Conservation (phyloP, 2,888 invertebrate species). For the Habroteleia sp. region DNA sequence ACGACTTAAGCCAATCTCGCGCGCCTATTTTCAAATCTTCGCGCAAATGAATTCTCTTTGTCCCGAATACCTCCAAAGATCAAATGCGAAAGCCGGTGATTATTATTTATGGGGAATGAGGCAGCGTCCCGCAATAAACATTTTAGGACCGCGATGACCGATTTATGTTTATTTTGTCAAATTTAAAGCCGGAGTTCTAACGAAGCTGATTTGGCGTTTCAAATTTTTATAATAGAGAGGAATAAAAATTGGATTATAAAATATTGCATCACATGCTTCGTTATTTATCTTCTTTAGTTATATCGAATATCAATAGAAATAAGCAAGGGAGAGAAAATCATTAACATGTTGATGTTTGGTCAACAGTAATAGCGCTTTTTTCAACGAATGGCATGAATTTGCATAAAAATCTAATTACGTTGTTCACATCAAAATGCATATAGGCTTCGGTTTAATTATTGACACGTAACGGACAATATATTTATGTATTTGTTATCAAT, state of each 20-base stretch:
- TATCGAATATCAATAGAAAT: too few relatives aligned
- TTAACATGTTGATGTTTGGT: background rate
- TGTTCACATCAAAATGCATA: too few relatives aligned
- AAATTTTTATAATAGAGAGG: constrained; percentile 12
- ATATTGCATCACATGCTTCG: constrained; percentile 2
- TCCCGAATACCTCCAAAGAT: background rate
- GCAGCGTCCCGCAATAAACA: constrained; percentile 13
- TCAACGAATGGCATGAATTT: too few relatives aligned
- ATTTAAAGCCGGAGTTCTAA: constrained; percentile 11
- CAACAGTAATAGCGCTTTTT: too few relatives aligned
- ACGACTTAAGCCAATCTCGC: constrained; percentile 22
- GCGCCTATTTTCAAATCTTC: constrained; percentile 23
- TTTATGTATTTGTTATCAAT: too few relatives aligned
- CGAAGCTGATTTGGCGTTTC: constrained; percentile 13
- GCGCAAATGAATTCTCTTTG: constrained; percentile 31
- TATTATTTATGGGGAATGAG: constrained; percentile 21
- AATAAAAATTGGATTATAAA: constrained; percentile 18
- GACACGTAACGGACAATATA: too few relatives aligned
- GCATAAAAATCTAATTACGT: too few relatives aligned
- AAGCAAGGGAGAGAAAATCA: background rate
- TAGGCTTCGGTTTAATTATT: too few relatives aligned
- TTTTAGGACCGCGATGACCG: constrained; percentile 28
- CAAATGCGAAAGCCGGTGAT: background rate
- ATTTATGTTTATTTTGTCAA: constrained; percentile 19
- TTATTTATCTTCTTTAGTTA: too few relatives aligned